Percentiles rank a stretch among this genome's conserved stretches.
These are phyloP conservation scores for Synanthedon andrenaeformis DNA, from an alignment of 2,888 invertebrate species.

Conservation along the genomic window DNA sequence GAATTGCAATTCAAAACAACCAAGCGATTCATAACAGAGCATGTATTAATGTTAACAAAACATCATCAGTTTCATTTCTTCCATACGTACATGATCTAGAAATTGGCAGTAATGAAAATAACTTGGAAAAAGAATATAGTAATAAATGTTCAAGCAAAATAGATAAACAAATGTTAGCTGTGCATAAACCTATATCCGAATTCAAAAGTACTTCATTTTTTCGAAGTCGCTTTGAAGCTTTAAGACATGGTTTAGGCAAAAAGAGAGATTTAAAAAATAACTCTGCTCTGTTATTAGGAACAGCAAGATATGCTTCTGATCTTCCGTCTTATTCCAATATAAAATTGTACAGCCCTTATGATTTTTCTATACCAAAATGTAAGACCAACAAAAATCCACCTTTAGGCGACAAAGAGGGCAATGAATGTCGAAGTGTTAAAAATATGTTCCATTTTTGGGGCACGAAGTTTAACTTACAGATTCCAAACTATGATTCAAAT, in stretches of 20 bases:
- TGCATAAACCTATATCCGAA: slow-evolving; percentile 19
- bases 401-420: slow-evolving; percentile 16
- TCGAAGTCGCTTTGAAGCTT: slow-evolving; percentile 39
- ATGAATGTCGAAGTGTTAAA: slow-evolving; percentile 34
- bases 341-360: slow-evolving; percentile 23
- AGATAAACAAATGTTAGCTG: slow-evolving; percentile 21
- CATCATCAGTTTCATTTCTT: slow-evolving; percentile 44
- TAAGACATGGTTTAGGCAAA: slow-evolving; percentile 30
- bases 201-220: slow-evolving; percentile 36
- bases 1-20: too few relatives aligned
- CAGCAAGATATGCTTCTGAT: slow-evolving; percentile 31
- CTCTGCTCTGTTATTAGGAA: slow-evolving; percentile 10
- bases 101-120: slow-evolving; percentile 31
- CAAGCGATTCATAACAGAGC: too few relatives aligned
- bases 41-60: slow-evolving; percentile 13
- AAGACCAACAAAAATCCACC: background rate
- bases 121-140: slow-evolving; percentile 44
- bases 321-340: slow-evolving; percentile 40
- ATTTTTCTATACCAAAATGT: background rate
- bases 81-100: slow-evolving; percentile 49
- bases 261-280: slow-evolving; percentile 31
- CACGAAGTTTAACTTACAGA: slow-evolving; percentile 30
- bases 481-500: background rate
- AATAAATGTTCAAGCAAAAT: slow-evolving; percentile 31
- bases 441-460: slow-evolving; percentile 54